These are phyloP conservation scores for Steinernema feltiae DNA, from an alignment of 1,140 invertebrate species.

Conservation along the genomic window DNA sequence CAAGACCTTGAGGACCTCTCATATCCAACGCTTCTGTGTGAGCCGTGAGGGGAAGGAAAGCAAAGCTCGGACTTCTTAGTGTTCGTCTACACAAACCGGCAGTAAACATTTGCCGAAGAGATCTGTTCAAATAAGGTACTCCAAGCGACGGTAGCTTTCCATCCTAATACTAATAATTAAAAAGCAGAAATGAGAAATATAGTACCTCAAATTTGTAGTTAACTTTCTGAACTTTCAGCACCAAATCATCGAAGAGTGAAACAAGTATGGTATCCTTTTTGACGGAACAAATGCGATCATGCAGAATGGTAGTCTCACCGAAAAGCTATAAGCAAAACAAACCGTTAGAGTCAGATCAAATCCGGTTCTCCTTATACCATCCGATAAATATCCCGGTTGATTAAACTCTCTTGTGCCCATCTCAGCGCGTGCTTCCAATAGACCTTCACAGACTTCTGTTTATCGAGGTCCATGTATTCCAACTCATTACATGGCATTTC, in stretches of 20 bases:
- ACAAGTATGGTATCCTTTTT: slow-evolving; percentile 1
- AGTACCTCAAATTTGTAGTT: not conserved
- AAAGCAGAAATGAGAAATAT: not conserved
- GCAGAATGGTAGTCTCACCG: not conserved
- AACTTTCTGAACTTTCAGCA: not conserved
- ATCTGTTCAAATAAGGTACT: slow-evolving; percentile 36
- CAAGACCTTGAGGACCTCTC: slow-evolving; percentile 37
- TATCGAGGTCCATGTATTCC: not conserved
- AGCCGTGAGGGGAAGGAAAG: slow-evolving; percentile 28
- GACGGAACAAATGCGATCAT: not conserved
- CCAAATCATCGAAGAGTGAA: not conserved
- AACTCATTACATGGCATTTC: not conserved
- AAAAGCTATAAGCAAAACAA: not conserved
- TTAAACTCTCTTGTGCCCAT: not conserved
- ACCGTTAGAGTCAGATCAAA: not conserved
- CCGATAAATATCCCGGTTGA: not conserved
- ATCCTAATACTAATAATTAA: slow-evolving; percentile 20
- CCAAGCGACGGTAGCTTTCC: slow-evolving; percentile 25
- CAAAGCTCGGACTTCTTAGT: slow-evolving; percentile 32
- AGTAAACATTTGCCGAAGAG: slow-evolving; percentile 37
- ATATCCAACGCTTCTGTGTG: slow-evolving; percentile 40
- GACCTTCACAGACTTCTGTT: not conserved
- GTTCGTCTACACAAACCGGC: slow-evolving; percentile 36
- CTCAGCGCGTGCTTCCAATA: not conserved
- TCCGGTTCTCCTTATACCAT: not conserved